Evolutionary conservation across 2,888 invertebrate species (phyloP), one percentile per base, ranked within the genome.

Genomic region (Ischnura elegans): DNA sequence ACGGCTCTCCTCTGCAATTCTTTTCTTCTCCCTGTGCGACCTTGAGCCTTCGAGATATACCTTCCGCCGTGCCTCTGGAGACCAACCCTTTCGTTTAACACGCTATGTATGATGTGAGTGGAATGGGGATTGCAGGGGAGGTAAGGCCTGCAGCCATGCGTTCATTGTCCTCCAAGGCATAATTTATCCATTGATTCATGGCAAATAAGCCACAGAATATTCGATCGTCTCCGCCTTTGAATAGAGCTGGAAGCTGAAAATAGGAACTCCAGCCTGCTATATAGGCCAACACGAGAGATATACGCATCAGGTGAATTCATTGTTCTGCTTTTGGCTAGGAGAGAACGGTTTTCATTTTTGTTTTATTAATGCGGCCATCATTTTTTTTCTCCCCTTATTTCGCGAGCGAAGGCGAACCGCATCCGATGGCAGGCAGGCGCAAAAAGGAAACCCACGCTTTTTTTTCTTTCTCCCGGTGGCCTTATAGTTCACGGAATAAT

Each of bases 151-250:
- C 86, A 25, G 45, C 45, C 19, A 46, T 25, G 21, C 45, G 43
- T 86, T 86, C 86, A 86, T 86, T 86, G 86, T 86, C 86, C 86
- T 86, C 86, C 45, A 1, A 25, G 86, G 86, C 46, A 43, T 46
- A 86, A 86, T 86, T 86, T 46, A 86, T 86, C 86, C 86, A 86
- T 86, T 86, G 86, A 86, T 86, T 46, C 45, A 46, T 46, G 86
- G 86, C 43, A 86, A 86, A 86, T 86, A 86, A 86, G 86, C 86
- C 45, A 10, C 19, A n/a, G 86, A 86, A 86, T 86, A 45, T 86
- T 86, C 86, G 45, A 86, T 45, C 25, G 76, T 2, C 76, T 76
- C 16, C 36, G 61, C 16, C 13, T 2, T 13, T 10, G 21, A n/a
- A 85, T 36, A n/a, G 25, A 86, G 29, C 4, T 51, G 6, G 45